Evolutionary conservation across 37 sponge, comb jelly and placozoan genomes (phyloP).

Genomic region (Hexactinellida sp.): DNA sequence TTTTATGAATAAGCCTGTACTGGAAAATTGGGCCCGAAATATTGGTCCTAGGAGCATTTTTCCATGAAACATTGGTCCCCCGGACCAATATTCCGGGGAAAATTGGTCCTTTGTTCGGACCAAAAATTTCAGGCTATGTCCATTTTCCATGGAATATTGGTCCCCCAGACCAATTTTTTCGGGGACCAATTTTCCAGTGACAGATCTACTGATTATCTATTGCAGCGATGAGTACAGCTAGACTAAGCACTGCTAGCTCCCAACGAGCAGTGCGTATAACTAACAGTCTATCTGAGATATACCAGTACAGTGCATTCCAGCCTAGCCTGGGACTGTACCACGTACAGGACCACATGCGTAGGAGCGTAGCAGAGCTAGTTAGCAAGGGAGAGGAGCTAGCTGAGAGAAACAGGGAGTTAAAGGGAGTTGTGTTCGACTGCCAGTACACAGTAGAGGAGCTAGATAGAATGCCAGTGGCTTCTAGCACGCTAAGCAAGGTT

Average conservation of each 20-base stretch:
- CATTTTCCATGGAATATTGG: too few relatives aligned
- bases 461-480: neutral
- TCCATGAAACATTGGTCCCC: too few relatives aligned
- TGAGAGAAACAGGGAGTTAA: neutral
- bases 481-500: neutral
- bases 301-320: slow-evolving; percentile 13
- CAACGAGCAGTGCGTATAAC: neutral
- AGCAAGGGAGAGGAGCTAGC: neutral
- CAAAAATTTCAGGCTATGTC: too few relatives aligned
- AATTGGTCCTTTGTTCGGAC: too few relatives aligned
- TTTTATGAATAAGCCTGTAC: too few relatives aligned
- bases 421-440: neutral
- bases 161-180: too few relatives aligned
- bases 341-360: neutral
- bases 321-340: neutral
- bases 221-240: neutral
- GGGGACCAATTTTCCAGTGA: too few relatives aligned
- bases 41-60: too few relatives aligned
- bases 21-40: too few relatives aligned
- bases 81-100: too few relatives aligned
- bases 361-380: neutral
- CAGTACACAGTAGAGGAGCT: neutral
- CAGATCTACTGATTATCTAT: too few relatives aligned
- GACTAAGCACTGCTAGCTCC: neutral
- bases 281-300: neutral